Base-by-base conservation (phyloP, 2,113 vertebrate species). In the Trematomus loennbergii region DNA sequence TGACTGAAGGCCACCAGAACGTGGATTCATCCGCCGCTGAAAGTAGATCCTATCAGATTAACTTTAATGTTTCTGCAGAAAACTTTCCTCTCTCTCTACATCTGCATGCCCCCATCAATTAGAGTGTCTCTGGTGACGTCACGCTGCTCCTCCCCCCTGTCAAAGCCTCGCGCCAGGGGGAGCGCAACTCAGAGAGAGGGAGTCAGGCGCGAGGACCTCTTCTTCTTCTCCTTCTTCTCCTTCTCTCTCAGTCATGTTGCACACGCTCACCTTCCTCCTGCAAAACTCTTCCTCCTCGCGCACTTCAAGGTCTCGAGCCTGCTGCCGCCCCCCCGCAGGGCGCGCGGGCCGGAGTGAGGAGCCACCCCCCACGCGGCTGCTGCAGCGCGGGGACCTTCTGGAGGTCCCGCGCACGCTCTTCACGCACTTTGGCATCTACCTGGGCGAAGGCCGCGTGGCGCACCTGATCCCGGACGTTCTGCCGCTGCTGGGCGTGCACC, bases 391-490 rank as follows among this genome's bases (percentile, higher is more conserved):
- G 0, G 98, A 99, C 83, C 93, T 99, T 72, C 90, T 99, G 87
- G 97, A 99, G 87, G 98, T 99, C 59, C 96, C 97, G 2, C 96
- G 98, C 68, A 97, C 97, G 0, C 95, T 99, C 57, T 97, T 99
- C 83, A 95, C 95, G 45, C 98, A 99, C 89, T 99, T 96, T 78
- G 98, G 98, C 81, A 99, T 99, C 89, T 99, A 98, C 84, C 89
- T 99, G 90, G 98, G 98, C 0, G 95, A 97, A 76, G 94, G 96
- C 90, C 95, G 95, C 22, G 98, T 99, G 18, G 98, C 97, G 11
- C 98, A 99, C 85, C 86, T 99, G 50, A 99, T 99, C 95, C 98
- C 98, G 33, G 98, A 99, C 90, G 95, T 97, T 80, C 93, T 99
- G 54, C 95, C 97, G 54, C 92, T 83, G 54, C 54, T 99, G 87